These are phyloP conservation scores for Harpegnathos saltator DNA, from an alignment of 1,140 invertebrate genomes.

Conservation along the genomic window DNA sequence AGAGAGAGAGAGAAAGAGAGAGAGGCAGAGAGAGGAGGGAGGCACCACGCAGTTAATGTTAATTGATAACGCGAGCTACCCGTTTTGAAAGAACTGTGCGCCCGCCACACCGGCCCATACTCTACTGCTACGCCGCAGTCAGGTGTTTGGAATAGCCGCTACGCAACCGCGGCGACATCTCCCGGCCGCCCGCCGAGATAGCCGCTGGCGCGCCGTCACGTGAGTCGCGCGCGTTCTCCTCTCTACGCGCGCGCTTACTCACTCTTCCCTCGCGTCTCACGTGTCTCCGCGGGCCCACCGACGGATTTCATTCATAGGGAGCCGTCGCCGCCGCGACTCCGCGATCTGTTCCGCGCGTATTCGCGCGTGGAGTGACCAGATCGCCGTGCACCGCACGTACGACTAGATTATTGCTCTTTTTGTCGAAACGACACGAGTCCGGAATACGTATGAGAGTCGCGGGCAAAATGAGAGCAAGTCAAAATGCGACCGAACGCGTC, in stretches of 20 bases:
- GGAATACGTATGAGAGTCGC: too few species aligned
- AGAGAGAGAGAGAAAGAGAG: too few species aligned
- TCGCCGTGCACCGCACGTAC: background rate
- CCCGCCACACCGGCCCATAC: conserved; percentile 80
- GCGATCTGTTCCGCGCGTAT: background rate
- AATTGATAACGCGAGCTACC: conserved; percentile 69
- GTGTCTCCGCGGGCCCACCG: background rate
- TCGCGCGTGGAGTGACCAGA: background rate
- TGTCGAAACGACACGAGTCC: too few species aligned
- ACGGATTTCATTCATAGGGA: conserved; percentile 75
- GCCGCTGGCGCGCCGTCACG: conserved; percentile 31
- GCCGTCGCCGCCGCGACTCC: conserved; percentile 5
- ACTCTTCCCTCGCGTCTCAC: background rate
- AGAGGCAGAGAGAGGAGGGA: too few species aligned
- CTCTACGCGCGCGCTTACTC: background rate
- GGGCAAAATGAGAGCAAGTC: too few species aligned
- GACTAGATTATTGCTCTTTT: background rate
- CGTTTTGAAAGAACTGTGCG: conserved; percentile 78
- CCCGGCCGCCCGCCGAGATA: conserved; percentile 66
- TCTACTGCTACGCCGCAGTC: conserved; percentile 76
- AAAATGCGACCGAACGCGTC: too few species aligned
- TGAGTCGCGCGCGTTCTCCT: background rate
- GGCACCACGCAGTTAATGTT: background rate
- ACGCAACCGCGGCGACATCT: conserved; percentile 73
- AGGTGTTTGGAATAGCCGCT: conserved; percentile 79